Base-by-base conservation (phyloP, 2,797 vertebrate species). In the Lacerta agilis region DNA sequence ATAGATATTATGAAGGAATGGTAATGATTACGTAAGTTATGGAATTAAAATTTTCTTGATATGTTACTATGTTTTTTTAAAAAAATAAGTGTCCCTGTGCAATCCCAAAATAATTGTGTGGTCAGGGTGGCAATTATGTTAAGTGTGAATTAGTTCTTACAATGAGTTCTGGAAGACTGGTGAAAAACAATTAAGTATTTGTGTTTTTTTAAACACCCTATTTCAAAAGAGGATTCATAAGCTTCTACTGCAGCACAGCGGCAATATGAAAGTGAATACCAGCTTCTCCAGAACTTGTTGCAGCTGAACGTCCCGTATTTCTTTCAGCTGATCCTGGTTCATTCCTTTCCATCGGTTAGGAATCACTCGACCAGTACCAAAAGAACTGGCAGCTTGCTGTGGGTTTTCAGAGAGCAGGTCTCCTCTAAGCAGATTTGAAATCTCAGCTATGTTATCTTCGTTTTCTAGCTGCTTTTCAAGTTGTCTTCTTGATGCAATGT, bases 241-340 rank as follows among this genome's bases (percentile, higher is more conserved):
- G 61, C n/a, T 29, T 29, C 38, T 67, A 18, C 36, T 49, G 27
- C 29, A 8, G 45, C 43, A 13, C 61, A 55, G 9, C 2, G 15
- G 27, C 7, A 17, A 23, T 38, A 75, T 58, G 61, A 75, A 43
- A 75, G 49, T 29, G 49, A 86, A 86, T 95, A 99, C 98, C 98
- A 89, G 94, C 91, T 96, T 99, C 89, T 98, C 98, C 88, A 97
- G 97, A 8, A 95, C 94, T 94, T 99, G 98, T 43, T 97, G 91
- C 94, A 96, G 96, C 93, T 98, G 98, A 85, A 87, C 92, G 20
- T 94, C 90, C 36, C 87, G 91, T 77, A 98, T 95, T 78, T 96
- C 93, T 88, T 95, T 94, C 89, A 95, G 94, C 93, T 98, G 96
- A 84, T 97, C 95, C 91, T 43, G 36, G 75, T 0, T 94, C 97